phyloP scores from a whole-genome alignment of 2,888 invertebrate species.

The Dexiosoma caninum region DNA sequence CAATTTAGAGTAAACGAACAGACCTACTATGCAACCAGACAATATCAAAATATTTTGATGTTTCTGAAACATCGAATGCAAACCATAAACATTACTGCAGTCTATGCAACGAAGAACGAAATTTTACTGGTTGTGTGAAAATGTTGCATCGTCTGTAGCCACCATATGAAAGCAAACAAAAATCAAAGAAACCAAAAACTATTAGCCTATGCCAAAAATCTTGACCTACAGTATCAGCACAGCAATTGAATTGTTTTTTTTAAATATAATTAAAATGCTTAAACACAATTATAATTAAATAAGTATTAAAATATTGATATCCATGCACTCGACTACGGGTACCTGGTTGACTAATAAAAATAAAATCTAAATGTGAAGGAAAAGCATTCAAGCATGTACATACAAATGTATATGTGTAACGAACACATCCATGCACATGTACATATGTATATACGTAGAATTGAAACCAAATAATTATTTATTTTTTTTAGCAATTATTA shows the following conservation, averaged over 20 bases:
- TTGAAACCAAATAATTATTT: constrained; percentile 23
- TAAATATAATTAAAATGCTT: constrained; percentile 8
- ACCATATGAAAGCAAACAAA: background rate
- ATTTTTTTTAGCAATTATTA: background rate
- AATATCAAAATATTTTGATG: too few species aligned
- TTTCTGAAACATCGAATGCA: too few species aligned
- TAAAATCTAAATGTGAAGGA: constrained; percentile 31
- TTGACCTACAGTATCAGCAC: constrained; percentile 35
- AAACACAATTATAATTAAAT: constrained; percentile 30
- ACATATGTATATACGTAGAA: background rate
- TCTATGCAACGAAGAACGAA: too few species aligned
- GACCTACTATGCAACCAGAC: too few species aligned
- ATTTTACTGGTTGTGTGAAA: too few species aligned
- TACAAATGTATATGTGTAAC: too few species aligned
- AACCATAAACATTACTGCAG: too few species aligned
- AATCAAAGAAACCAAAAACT: background rate
- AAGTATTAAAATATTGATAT: constrained; percentile 7
- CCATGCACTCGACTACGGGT: constrained; percentile 9
- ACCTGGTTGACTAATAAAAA: constrained; percentile 16
- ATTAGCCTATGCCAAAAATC: constrained; percentile 19
- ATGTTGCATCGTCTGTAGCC: too few species aligned
- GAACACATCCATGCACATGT: background rate
- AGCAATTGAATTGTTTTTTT: background rate
- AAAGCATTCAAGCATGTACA: background rate
- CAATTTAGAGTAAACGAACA: too few species aligned